Base-by-base conservation (phyloP, 2,888 invertebrate genomes). In the Drosophila paranaensis region DNA sequence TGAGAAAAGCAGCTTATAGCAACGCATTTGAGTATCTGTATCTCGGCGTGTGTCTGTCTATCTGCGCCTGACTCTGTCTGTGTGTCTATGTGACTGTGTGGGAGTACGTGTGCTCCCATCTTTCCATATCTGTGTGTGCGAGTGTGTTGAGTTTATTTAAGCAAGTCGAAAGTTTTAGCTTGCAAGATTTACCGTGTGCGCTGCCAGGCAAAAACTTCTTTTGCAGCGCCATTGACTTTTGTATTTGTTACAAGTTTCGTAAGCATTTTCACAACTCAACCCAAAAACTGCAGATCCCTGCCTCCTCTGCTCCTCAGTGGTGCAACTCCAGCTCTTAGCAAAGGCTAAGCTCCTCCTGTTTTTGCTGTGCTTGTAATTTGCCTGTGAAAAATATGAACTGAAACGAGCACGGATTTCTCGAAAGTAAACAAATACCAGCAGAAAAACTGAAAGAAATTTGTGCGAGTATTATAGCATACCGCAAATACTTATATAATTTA, bases 201-300 rank as follows among this genome's bases (percentile, higher is more conserved):
- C 80, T 85, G 86, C 80, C 81, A 83, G 86, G 75, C 81, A 78
- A 84, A 88, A 89, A 89, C 79, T 89, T 88, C 81, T 86, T 88
- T 86, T 84, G 88, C 85, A 85, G 81, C 86, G 82, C 88, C 84
- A 85, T 88, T 89, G 87, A 84, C 81, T 88, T 83, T 89, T 82
- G 80, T 83, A 83, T 89, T 83, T 82, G 88, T 86, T 86, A 81
- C 82, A 82, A 78, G 72, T 86, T 75, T 66, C 66, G 77, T 68
- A 78, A 77, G 77, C 76, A 79, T 75, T 79, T 75, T 75, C 71
- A 72, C 77, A 79, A 76, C 78, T 69, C 68, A 76, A 61, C 65
- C 79, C 75, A 69, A 65, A 69, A 74, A 55, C 60, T 74, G 74
- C 77, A 77, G 66, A 60, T 35, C 30, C 45, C 46, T 27, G 14